Percentiles rank a stretch among this genome's conserved stretches.
These are phyloP conservation scores for Picathartes gymnocephalus DNA, from an alignment of 2,113 vertebrate species.

Conservation along the genomic window DNA sequence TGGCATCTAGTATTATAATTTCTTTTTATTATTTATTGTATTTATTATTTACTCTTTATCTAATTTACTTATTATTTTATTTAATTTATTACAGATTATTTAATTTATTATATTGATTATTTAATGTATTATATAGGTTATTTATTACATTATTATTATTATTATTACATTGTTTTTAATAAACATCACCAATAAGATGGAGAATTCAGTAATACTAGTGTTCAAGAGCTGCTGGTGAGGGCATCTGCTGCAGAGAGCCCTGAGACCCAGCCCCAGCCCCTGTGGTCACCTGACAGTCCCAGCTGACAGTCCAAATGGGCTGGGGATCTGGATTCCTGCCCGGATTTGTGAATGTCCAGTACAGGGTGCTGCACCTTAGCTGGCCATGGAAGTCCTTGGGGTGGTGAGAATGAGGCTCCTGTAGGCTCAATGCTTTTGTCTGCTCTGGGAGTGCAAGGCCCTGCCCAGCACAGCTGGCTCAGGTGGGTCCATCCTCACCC, in stretches of 20 bases:
- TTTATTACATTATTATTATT: background rate
- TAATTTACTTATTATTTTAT: background rate
- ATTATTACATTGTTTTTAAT: background rate
- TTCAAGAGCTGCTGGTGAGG: background rate
- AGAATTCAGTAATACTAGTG: background rate
- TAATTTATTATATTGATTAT: no score
- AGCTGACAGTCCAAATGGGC: background rate
- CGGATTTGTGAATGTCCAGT: background rate
- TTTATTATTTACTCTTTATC: background rate
- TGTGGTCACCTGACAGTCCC: accelerated
- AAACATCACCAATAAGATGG: background rate
- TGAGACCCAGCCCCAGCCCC: background rate
- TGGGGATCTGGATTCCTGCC: background rate
- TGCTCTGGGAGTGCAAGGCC: background rate
- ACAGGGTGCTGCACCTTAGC: background rate
- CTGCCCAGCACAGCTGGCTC: background rate
- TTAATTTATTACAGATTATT: background rate
- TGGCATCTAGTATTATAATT: background rate
- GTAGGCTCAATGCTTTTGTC: background rate
- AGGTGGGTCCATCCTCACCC: background rate
- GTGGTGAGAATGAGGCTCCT: background rate
- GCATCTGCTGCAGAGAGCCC: background rate
- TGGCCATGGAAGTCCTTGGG: background rate
- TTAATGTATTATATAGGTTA: background rate
- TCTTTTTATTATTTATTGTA: background rate